Percentiles rank a stretch among this genome's conserved stretches.
These are phyloP conservation scores for Lophius piscatorius DNA, from an alignment of 2,113 vertebrate genomes.

Conservation along the genomic window DNA sequence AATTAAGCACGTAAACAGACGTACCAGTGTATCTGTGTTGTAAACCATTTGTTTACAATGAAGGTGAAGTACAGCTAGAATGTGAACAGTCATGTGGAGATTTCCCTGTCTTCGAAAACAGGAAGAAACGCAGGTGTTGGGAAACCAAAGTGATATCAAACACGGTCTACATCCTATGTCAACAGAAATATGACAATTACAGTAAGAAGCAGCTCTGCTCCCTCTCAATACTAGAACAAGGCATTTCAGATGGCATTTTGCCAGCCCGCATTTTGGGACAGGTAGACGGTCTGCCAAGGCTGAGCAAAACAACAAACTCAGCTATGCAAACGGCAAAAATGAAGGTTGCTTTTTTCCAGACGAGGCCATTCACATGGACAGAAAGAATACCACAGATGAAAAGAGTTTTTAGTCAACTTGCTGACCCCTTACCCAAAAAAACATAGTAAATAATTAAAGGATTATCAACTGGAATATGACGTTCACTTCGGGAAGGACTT, in stretches of 20 bases:
- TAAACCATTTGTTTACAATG: constrained; percentile 53
- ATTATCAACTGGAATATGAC: no score
- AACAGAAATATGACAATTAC: constrained; percentile 42
- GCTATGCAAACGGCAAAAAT: constrained; percentile 43
- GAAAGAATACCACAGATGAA: constrained; percentile 21
- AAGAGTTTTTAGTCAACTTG: no score
- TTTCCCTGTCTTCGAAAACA: constrained; percentile 12
- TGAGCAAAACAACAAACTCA: constrained; percentile 41
- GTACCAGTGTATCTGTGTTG: constrained; percentile 30
- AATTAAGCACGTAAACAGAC: no score
- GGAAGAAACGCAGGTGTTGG: constrained; percentile 23
- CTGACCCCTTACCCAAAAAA: no score
- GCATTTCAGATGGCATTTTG: constrained; percentile 60
- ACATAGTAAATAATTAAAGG: no score
- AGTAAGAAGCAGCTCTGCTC: constrained; percentile 50
- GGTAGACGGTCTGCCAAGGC: constrained; percentile 67
- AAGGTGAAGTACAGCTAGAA: constrained; percentile 49
- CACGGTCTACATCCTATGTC: constrained; percentile 49
- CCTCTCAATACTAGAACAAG: constrained; percentile 75
- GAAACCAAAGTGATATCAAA: constrained; percentile 62
- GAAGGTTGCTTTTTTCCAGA: constrained; percentile 38
- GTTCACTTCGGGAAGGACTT: no score
- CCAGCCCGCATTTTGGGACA: constrained; percentile 57
- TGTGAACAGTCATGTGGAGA: constrained; percentile 22
- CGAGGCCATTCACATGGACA: constrained; percentile 35